Conservation (phyloP, 2,797 vertebrate genomes). For the Neosalanx taihuensis region DNA sequence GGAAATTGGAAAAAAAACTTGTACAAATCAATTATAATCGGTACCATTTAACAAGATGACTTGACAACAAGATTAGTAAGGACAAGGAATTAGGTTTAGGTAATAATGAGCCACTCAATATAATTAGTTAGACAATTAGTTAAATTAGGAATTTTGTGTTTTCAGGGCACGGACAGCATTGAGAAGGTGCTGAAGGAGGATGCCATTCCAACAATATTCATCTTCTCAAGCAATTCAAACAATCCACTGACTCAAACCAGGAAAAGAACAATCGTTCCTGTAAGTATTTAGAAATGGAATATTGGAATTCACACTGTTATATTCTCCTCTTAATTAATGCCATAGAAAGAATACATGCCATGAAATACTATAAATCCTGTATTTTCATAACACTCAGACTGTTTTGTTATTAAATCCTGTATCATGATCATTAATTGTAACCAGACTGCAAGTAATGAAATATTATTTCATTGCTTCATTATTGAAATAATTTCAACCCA, state of each 20-base stretch:
- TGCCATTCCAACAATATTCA: constrained; percentile 96
- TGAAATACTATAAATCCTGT: background rate
- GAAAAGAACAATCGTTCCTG: constrained; percentile 89
- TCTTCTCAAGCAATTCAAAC: constrained; percentile 81
- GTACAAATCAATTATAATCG: background rate
- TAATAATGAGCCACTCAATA: background rate
- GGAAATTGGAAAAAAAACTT: background rate
- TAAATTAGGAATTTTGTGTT: constrained; percentile 28
- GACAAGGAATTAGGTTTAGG: background rate
- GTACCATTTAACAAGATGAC: background rate
- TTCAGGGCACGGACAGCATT: constrained; percentile 82
- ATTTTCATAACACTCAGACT: background rate
- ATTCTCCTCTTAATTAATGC: background rate
- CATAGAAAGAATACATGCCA: background rate
- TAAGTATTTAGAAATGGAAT: constrained; percentile 61
- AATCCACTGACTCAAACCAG: constrained; percentile 82
- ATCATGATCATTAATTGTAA: background rate
- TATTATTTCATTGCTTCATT: background rate
- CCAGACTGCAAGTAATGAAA: background rate
- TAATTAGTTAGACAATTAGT: background rate
- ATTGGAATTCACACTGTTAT: background rate
- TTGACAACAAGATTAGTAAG: background rate
- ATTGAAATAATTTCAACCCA: constrained; percentile 18
- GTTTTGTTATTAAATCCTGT: background rate
- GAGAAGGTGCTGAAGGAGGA: constrained; percentile 80